Percentiles rank a stretch among this genome's conserved stretches.
These are phyloP conservation scores for Sycobia sp. DNA, from an alignment of 1,140 invertebrate genomes.

Conservation along the genomic window DNA sequence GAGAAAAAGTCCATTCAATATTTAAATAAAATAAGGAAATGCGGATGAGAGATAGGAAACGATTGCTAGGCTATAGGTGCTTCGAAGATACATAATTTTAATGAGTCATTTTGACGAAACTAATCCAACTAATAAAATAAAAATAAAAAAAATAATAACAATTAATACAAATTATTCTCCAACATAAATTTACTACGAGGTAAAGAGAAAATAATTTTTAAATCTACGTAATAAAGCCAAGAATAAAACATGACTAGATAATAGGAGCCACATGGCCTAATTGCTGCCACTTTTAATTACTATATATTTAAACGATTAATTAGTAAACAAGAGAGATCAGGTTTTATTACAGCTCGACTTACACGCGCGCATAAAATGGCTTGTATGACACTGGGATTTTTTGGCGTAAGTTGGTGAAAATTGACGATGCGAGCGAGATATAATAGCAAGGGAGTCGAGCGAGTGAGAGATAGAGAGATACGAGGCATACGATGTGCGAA, in stretches of 20 bases:
- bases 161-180: slow-evolving; percentile 55
- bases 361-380: slow-evolving; percentile 43
- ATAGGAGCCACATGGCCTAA: slow-evolving; percentile 62
- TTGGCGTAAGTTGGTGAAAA: not conserved
- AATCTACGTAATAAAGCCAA: slow-evolving; percentile 58
- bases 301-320: slow-evolving; percentile 57
- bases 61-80: slow-evolving; percentile 58
- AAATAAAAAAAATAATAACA: slow-evolving; percentile 40
- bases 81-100: slow-evolving; percentile 57
- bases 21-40: slow-evolving; percentile 22
- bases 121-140: slow-evolving; percentile 11
- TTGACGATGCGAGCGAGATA: not conserved
- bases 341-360: slow-evolving; percentile 60
- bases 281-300: slow-evolving; percentile 58
- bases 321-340: slow-evolving; percentile 43
- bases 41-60: slow-evolving; percentile 47
- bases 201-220: slow-evolving; percentile 52
- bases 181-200: slow-evolving; percentile 53
- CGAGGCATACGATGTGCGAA: too few species aligned
- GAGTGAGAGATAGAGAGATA: slow-evolving; percentile 9
- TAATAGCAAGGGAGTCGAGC: not conserved
- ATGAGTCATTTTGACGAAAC: slow-evolving; percentile 48
- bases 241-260: slow-evolving; percentile 56
- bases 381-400: not conserved
- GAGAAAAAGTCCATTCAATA: slow-evolving; percentile 32